Percentiles rank a stretch among this genome's conserved stretches.
Conservation (phyloP, 2,113 vertebrate species). For the Melanerpes formicivorus region DNA sequence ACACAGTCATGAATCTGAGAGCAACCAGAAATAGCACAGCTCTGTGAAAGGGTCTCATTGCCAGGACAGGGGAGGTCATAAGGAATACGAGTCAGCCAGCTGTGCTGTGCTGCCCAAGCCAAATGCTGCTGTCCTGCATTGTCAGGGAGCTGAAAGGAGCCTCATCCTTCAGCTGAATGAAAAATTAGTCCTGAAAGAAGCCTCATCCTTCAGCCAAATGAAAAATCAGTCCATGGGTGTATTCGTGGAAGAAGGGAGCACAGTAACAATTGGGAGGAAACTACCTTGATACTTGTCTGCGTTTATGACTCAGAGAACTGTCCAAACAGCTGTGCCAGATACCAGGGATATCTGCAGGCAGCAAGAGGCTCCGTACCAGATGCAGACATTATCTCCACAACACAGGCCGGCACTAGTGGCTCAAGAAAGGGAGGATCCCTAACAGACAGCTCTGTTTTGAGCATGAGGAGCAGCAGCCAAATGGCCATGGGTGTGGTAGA, state of each 20-base stretch:
- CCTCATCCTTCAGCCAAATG: neutral
- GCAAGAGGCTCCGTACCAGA: neutral
- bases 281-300: neutral
- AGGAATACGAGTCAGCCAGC: neutral
- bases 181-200: neutral
- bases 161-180: neutral
- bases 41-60: neutral
- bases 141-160: neutral
- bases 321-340: neutral
- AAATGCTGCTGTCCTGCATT: neutral
- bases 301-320: neutral
- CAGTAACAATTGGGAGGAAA: neutral
- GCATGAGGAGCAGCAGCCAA: neutral
- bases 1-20: neutral
- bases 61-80: neutral
- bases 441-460: neutral
- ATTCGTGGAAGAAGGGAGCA: neutral
- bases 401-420: neutral
- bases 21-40: neutral
- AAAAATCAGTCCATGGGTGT: neutral
- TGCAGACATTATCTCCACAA: neutral
- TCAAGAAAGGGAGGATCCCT: neutral
- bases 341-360: neutral
- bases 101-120: neutral
- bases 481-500: neutral